Evolutionary conservation across 1,140 invertebrate species (phyloP).

Genomic region (Pissodes strobi): DNA sequence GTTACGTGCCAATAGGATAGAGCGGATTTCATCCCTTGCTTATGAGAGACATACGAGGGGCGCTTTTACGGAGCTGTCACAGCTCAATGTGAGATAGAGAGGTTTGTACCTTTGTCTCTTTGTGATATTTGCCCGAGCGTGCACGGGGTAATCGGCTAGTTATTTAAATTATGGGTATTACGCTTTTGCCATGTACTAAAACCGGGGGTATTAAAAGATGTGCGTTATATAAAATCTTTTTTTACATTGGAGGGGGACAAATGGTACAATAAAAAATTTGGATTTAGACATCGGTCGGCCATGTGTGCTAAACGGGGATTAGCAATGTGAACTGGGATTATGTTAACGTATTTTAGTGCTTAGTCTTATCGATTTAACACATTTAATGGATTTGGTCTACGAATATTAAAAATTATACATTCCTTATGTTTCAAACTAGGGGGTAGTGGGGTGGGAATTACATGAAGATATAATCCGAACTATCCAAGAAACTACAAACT

Average conservation of each 20-base stretch:
- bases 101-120: conserved; percentile 15
- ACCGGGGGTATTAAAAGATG: conserved; percentile 14
- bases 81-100: conserved; percentile 18
- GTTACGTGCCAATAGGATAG: conserved; percentile 16
- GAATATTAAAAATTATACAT: too few relatives aligned
- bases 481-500: too few relatives aligned
- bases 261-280: conserved; percentile 4
- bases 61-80: conserved; percentile 32
- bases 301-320: conserved; percentile 18
- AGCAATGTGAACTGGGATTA: conserved; percentile 10
- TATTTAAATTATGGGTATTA: conserved; percentile 36
- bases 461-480: too few relatives aligned
- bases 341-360: conserved; percentile 19
- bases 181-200: conserved; percentile 5
- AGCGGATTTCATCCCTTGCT: conserved; percentile 17
- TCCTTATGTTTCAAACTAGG: too few relatives aligned
- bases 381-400: too few relatives aligned
- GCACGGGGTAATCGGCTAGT: conserved; percentile 29
- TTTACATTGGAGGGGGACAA: conserved; percentile 2
- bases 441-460: too few relatives aligned
- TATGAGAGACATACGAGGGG: conserved; percentile 25
- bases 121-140: conserved; percentile 23
- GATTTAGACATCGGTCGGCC: not conserved
- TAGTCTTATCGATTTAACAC: not conserved
- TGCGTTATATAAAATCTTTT: conserved; percentile 17